Conservation (phyloP, 1,140 invertebrate genomes). For the Drosophila guanche region DNA sequence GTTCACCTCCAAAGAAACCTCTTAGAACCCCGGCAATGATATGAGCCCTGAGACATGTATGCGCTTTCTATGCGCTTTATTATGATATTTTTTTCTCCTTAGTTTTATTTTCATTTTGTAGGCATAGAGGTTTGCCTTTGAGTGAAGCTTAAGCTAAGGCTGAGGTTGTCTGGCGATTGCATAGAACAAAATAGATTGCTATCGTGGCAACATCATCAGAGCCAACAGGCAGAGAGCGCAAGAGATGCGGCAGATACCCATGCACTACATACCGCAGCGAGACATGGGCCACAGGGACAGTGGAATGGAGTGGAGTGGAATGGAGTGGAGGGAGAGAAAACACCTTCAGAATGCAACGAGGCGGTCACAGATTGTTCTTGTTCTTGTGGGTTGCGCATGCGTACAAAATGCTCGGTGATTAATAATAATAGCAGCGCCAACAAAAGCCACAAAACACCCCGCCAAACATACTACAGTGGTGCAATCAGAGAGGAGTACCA, state of each 20-base stretch:
- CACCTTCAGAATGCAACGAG: conserved; percentile 80
- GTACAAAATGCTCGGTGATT: conserved; percentile 82
- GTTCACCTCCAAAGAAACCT: conserved; percentile 29
- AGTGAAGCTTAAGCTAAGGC: conserved; percentile 26
- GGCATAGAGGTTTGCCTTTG: conserved; percentile 1
- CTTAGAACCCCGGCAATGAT: conserved; percentile 64
- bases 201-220: conserved; percentile 81
- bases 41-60: conserved; percentile 32
- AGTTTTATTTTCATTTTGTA: conserved; percentile 49
- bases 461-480: conserved; percentile 38
- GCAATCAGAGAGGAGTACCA: background rate
- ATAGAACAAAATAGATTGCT: conserved; percentile 83
- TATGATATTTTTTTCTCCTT: conserved; percentile 46
- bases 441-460: conserved; percentile 38
- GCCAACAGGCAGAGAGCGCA: conserved; percentile 50
- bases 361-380: conserved; percentile 68
- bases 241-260: conserved; percentile 48
- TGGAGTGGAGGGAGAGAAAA: conserved; percentile 31
- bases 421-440: conserved; percentile 81
- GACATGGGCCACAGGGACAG: background rate
- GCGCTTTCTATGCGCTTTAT: conserved; percentile 55
- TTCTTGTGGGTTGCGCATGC: conserved; percentile 71
- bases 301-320: no score
- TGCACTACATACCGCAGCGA: conserved; percentile 30
- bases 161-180: conserved; percentile 56